Base-by-base conservation (phyloP, 2,797 vertebrate genomes). In the Monodelphis domestica region DNA sequence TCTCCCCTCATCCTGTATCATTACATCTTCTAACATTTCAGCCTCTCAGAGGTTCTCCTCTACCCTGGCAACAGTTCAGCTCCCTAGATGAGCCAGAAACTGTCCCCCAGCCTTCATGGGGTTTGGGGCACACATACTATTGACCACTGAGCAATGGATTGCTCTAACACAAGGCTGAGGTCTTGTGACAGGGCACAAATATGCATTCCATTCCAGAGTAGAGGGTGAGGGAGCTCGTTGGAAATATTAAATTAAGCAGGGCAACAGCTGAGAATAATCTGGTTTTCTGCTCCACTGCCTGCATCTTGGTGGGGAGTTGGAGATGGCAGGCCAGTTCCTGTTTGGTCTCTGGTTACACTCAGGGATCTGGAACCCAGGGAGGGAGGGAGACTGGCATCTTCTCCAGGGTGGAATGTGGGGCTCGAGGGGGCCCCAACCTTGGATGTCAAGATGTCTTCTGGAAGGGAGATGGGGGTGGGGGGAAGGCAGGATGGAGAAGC, bases 231-330 rank as follows among this genome's bases (percentile, higher is more conserved):
- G 98, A 98, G 97, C 99, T 99, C 98, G 98, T 99, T 98, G 99
- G 99, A 99, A 99, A 99, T 99, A 99, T 99, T 99, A 99, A 99
- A 99, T 99, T 99, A 99, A 99, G 99, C 99, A 99, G 99, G 98
- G 99, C 99, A 99, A 99, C 99, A 99, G 99, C 99, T 99, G 99
- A 99, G 99, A 99, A 99, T 99, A 99, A 99, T 99, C 99, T 99
- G 99, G 99, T 99, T 99, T 99, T 99, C 99, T 99, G 99, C 99
- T 99, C 99, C 98, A 99, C 99, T 99, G 99, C 98, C 98, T 98
- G 98, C 98, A 98, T 99, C 99, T 98, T 98, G 98, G 98, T 97
- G 98, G 95, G 98, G 98, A 98, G 98, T 97, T 97, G 97, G 98
- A 98, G 97, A 98, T 97, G 93, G 97, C 97, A 94, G 98, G 97